phyloP scores from a whole-genome alignment of 2,113 vertebrate species.

The Callithrix jacchus region DNA sequence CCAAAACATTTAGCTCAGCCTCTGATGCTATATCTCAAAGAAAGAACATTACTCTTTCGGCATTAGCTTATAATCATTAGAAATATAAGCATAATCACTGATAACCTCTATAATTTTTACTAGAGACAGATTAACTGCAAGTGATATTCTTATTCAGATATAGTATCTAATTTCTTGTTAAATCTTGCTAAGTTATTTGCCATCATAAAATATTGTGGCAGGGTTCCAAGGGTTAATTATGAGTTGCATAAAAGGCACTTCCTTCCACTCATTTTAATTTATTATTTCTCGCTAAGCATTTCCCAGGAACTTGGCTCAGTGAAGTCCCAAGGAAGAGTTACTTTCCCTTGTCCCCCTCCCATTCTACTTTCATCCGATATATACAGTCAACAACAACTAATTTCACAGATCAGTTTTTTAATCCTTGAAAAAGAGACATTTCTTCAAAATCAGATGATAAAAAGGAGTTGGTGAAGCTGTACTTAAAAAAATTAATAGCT shows the following conservation, averaged over 20 bases:
- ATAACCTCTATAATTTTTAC: conserved; percentile 48
- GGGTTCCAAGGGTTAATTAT: conserved; percentile 66
- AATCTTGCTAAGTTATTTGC: conserved; percentile 59
- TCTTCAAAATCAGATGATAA: conserved; percentile 58
- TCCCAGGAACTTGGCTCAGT: conserved; percentile 10
- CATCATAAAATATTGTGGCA: conserved; percentile 66
- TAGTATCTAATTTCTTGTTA: conserved; percentile 43
- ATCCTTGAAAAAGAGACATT: conserved; percentile 63
- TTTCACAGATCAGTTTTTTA: conserved; percentile 74
- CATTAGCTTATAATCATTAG: conserved; percentile 24
- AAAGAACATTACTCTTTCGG: not conserved
- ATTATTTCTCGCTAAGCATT: conserved; percentile 50
- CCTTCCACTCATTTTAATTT: conserved; percentile 48
- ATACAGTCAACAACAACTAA: conserved; percentile 61
- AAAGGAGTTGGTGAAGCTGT: not conserved
- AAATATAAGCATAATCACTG: not conserved
- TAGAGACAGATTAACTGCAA: conserved; percentile 56
- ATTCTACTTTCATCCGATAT: conserved; percentile 29
- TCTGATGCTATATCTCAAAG: not conserved
- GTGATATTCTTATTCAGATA: conserved; percentile 63
- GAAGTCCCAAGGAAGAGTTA: not conserved
- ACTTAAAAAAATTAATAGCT: not conserved
- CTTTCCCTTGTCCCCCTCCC: not conserved
- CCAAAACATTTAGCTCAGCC: conserved; percentile 16
- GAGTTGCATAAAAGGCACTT: conserved; percentile 48